Base-by-base conservation (phyloP, 2,113 vertebrate species). In the Suricata suricatta region DNA sequence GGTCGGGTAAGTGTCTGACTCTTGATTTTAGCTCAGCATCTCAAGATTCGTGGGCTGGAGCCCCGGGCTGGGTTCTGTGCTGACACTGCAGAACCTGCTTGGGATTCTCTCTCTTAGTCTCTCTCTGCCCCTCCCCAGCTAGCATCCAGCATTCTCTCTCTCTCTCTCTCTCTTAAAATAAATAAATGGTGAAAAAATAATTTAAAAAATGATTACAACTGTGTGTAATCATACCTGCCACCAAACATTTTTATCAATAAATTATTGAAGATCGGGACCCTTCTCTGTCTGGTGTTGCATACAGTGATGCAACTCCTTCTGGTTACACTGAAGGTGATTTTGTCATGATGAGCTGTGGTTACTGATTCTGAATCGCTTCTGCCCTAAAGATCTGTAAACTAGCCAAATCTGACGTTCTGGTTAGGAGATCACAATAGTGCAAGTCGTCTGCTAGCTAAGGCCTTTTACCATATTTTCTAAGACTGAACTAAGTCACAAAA, bases 401-500 rank as follows among this genome's bases (percentile, higher is more conserved):
- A 71, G 74, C 27, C 41, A 96, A 64, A n/a, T 41, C 5, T 89
- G 52, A 89, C 64, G 29, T 64, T 77, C 33, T 66, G 29, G n/a
- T 93, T 82, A 66, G 44, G 57, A 88, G 87, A 91, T 44, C 71
- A 74, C 66, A 23, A 15, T 81, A 44, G 13, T 23, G 16, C 35
- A 63, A 77, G 33, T 57, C 1, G 16, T 7, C 79, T 80, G 52
- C 52, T 92, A 84, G 63, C 76, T 83, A 97, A 96, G 31, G 44
- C 47, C 33, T 57, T 83, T 93, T 17, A 0, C 54, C 64, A 7
- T 57, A 68, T 74, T 89, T 91, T 71, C 64, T 86, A 50, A 77
- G 72, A 87, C 8, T 50, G 76, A 85, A 74, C 41, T 44, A 97
- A 97, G 82, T 86, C 88, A 16, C 7, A 2, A 93, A 92, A 94